phyloP scores from a whole-genome alignment of 2,113 vertebrate species.

The Burhinus oedicnemus region DNA sequence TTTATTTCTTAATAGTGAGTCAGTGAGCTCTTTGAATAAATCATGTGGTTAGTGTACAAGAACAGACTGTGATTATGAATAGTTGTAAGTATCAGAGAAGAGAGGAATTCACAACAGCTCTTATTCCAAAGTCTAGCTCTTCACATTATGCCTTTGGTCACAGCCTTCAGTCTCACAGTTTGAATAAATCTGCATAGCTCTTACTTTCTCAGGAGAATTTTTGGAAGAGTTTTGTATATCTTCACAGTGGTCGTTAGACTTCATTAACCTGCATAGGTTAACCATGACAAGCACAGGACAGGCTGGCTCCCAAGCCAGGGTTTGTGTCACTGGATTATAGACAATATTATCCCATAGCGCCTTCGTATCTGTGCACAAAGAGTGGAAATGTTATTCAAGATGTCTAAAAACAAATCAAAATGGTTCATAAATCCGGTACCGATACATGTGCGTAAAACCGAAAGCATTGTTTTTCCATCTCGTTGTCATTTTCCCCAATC shows the following conservation, averaged over 20 bases:
- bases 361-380: constrained; percentile 72
- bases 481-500: not conserved
- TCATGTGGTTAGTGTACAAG: not conserved
- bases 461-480: not conserved
- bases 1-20: constrained; percentile 25
- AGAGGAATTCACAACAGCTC: not conserved
- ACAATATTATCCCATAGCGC: constrained; percentile 82
- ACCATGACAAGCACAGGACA: constrained; percentile 77
- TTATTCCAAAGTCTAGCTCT: not conserved
- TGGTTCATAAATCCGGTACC: not conserved
- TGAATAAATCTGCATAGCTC: constrained; percentile 34
- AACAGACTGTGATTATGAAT: not conserved
- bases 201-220: constrained; percentile 73
- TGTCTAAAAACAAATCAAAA: not conserved
- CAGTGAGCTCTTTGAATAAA: not conserved
- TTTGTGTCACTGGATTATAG: constrained; percentile 77
- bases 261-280: constrained; percentile 75
- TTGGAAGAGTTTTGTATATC: constrained; percentile 75
- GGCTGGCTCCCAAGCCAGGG: constrained; percentile 79
- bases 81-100: not conserved
- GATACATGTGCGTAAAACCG: not conserved
- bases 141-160: not conserved
- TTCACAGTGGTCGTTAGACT: constrained; percentile 57
- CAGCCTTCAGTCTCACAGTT: not conserved
- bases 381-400: not conserved